Evolutionary conservation across 2,888 invertebrate genomes (phyloP), one percentile per base, ranked within the genome.

Genomic region (Bombylius discolor): DNA sequence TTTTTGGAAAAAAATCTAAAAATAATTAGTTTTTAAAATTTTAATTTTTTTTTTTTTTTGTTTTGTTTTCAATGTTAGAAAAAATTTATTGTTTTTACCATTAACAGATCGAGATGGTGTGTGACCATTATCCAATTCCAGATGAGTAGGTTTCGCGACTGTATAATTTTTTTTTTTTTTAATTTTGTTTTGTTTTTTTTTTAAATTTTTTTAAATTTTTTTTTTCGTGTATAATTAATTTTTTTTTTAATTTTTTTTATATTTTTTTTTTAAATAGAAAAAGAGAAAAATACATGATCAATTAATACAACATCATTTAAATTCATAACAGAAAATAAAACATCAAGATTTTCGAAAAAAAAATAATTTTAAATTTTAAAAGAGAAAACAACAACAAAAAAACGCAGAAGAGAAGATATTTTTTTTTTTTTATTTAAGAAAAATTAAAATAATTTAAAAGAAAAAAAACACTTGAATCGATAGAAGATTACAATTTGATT

Each of bases 31-130:
- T 23, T 23, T 23, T 23, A 23, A 23, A 23, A 23, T 23, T 23
- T 23, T 23, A 23, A 23, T 23, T 42, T 42, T 5, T 1, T 42
- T 42, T 42, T 11, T 1, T 42, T 42, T 42, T 11, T 39, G 4
- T 8, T 42, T 42, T 11, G 39, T 42, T 11, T 42, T 42, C 36
- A 3, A 23, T 23, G 23, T 23, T 23, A 23, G 3, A 23, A 23
- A 23, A 23, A n/a, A 13, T 32, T 48, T 51, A 36, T 12, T 36
- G 31, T 13, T 57, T 79, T 84, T 86, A 89, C 89, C 89, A 79
- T 88, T 88, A 77, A 84, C 81, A 77, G 88, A 88, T 75, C 83
- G 83, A 72, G 81, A 80, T 70, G 78, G 76, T 65, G 73, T 62
- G 57, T 76, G 75, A 71, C 75, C 75, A 76, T 78, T 78, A 73